Evolutionary conservation across 2,888 invertebrate species (phyloP).

Genomic region (Deroplatys truncata): DNA sequence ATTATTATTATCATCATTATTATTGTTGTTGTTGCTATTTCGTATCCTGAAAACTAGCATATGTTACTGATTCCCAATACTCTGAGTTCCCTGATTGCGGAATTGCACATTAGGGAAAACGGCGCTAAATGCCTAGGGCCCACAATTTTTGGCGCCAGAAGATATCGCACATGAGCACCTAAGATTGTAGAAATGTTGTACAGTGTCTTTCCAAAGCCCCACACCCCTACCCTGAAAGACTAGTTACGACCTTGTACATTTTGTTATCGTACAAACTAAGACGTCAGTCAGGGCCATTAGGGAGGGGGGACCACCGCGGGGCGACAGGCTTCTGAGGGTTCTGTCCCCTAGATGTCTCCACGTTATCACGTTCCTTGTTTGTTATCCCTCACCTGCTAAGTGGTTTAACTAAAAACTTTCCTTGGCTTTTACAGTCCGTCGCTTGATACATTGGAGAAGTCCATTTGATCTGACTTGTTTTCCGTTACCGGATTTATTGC

Average conservation of each 20-base stretch:
- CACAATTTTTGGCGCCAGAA: too few species aligned
- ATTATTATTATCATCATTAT: too few species aligned
- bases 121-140: too few species aligned
- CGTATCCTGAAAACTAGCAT: too few species aligned
- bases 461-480: not conserved
- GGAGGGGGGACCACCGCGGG: not conserved
- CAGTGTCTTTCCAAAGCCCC: not conserved
- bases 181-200: too few species aligned
- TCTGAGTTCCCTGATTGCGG: too few species aligned
- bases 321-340: not conserved
- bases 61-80: too few species aligned
- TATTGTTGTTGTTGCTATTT: too few species aligned
- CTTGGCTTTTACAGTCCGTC: not conserved
- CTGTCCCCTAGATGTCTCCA: not conserved
- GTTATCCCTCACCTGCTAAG: constrained; percentile 17
- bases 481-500: not conserved
- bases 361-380: not conserved
- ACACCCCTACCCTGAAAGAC: not conserved
- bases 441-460: not conserved
- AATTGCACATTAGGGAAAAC: too few species aligned
- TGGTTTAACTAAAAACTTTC: constrained; percentile 3
- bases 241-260: not conserved
- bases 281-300: not conserved
- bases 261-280: not conserved
- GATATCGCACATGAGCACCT: too few species aligned